Base-by-base conservation (phyloP, 2,888 invertebrate species). In the Pteria penguin region DNA sequence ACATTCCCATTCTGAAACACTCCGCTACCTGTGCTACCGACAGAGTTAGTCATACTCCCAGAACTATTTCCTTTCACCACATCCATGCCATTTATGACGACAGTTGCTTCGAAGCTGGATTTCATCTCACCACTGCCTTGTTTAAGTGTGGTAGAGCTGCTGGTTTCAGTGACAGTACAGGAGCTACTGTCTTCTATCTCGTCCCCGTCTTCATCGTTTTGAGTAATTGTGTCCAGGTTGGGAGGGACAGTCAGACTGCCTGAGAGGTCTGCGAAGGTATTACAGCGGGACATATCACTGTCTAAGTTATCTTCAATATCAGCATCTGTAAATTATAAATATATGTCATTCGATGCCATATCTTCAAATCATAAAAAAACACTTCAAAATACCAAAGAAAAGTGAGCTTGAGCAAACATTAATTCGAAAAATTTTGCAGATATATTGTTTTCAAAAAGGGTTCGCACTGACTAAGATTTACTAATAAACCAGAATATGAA, bases 221-320 rank as follows among this genome's bases (percentile, higher is more conserved):
- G 45, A 14, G 45, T 18, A 18, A 45, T 45, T 45, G 45, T 45
- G 45, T 45, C 45, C 18, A 45, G 45, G 45, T 45, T 45, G n/a
- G n/a, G n/a, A 60, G 24, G 27, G 8, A 26, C 27, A 60, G 60
- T 24, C 26, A 26, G 24, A 29, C 26, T 26, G 4, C 3, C 26
- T 11, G 26, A 60, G 26, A 26, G 22, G 8, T 60, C 60, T 22
- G 60, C 27, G 8, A 57, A 18, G 27, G 22, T 60, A 29, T 29
- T 60, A 72, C 81, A 84, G 62, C 83, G 76, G 1, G 87, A 86
- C 24, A 84, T 82, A 66, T 91, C 91, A 82, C 87, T 89, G 60
- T 92, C 91, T 26, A 89, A 70, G 81, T 92, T 92, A 79, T 92
- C 92, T 74, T 92, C 92, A 26, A 92, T 85, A 82, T 92, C 92